These are phyloP conservation scores for Drosophila nasuta DNA, from an alignment of 1,140 invertebrate genomes.

Conservation along the genomic window DNA sequence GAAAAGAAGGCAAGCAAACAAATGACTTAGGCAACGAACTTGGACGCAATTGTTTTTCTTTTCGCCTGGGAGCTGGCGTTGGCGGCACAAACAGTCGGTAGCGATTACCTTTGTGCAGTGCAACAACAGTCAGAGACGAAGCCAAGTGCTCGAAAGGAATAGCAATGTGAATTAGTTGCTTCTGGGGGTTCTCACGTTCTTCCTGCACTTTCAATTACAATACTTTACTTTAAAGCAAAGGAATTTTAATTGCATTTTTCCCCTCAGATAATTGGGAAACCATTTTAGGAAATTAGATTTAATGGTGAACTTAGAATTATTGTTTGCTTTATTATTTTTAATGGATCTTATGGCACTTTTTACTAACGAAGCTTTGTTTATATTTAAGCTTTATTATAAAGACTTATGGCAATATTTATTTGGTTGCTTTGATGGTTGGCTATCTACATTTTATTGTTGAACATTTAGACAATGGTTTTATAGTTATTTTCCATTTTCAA, in stretches of 20 bases:
- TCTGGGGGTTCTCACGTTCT: conserved; percentile 4
- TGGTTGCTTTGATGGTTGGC: no score
- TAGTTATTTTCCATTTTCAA: no score
- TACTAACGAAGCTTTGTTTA: no score
- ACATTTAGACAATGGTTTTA: no score
- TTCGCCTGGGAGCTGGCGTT: conserved; percentile 19
- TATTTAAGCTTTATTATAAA: no score
- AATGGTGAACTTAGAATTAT: not conserved
- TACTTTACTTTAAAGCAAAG: not conserved
- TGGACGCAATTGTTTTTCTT: conserved; percentile 18
- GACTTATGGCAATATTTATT: no score
- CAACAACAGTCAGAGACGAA: not conserved
- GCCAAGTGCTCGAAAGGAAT: conserved; percentile 7
- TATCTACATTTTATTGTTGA: no score
- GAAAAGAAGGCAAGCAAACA: conserved; percentile 46
- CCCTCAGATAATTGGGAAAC: not conserved
- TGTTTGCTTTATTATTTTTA: no score
- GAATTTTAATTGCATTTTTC: conserved; percentile 4
- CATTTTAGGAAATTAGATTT: not conserved
- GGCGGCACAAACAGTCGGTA: conserved; percentile 6
- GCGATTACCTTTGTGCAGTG: conserved; percentile 7
- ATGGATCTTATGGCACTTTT: no score
- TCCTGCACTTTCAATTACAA: conserved; percentile 3
- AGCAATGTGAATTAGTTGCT: conserved; percentile 1
- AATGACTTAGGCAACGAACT: conserved; percentile 79